Base-by-base conservation (phyloP, 1,140 invertebrate species). In the Bombus picipes region DNA sequence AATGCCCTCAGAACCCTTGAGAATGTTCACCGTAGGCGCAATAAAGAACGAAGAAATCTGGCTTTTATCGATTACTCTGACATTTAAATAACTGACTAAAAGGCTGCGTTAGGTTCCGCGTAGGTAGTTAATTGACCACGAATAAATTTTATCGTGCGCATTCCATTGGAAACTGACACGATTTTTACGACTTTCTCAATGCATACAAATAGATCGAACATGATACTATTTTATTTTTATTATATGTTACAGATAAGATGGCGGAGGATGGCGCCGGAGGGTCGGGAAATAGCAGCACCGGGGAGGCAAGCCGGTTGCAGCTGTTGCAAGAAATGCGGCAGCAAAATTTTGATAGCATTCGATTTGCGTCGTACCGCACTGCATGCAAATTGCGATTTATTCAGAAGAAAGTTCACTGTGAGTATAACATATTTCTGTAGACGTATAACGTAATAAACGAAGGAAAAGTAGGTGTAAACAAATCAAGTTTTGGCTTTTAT, bases 301-400 rank as follows among this genome's bases (percentile, higher is more conserved):
- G 93, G 10, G 95, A 95, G 83, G 91, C 92, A 10, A 95, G 94
- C 75, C 96, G 97, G 62, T 96, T 97, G 65, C 97, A 97, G 89
- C 95, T 98, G 47, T 92, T 98, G 77, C 97, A 98, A 94, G 97
- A 98, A 94, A 97, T 98, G 97, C 96, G 98, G 86, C 96, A 98
- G 84, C 98, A 99, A 94, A 98, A 99, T 95, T 99, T 98, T 94
- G 98, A 99, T 95, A 97, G 98, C 73, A 99, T 99, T 89, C 96
- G 99, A 90, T 99, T 99, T 95, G 98, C 99, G 75, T 99, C 98
- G 12, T 99, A 99, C 94, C 96, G 99, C 85, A 99, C 99, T 53
- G 99, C 99, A 2, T 99, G 98, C 91, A 99, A 99, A 96, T 95
- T 99, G 32, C 96, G 99, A 94, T 99, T 99, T 95, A 98, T 99